phyloP scores from a whole-genome alignment of 2,113 vertebrate species.

The Coptodon bakossiorum region DNA sequence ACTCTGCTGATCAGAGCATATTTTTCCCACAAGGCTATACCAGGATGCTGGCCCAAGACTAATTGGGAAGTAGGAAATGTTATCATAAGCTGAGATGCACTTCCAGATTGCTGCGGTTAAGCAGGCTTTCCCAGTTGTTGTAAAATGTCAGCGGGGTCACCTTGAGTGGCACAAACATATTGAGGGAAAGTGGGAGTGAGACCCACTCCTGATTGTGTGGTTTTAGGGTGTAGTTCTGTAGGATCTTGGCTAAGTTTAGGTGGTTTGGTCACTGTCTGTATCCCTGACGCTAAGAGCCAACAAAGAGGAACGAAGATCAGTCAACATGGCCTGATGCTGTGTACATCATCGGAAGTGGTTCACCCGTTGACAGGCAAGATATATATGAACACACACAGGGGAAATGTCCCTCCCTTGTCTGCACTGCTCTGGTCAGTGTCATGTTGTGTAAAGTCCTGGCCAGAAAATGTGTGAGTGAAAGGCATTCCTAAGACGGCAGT shows the following conservation, averaged over 20 bases:
- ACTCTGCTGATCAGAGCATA: background rate
- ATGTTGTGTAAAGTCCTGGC: background rate
- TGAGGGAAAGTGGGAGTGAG: background rate
- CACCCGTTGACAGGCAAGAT: conserved; percentile 16
- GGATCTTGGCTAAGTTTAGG: conserved; percentile 11
- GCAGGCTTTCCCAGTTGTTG: background rate
- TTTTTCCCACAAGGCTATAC: background rate
- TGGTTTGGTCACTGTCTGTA: conserved; percentile 37
- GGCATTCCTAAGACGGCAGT: background rate
- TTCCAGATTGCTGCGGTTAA: background rate
- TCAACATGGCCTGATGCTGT: background rate
- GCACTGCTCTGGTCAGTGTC: conserved; percentile 48
- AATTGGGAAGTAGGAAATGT: background rate
- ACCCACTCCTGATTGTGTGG: background rate
- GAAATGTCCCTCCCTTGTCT: conserved; percentile 32
- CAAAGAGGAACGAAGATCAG: conserved; percentile 42
- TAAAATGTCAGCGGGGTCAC: conserved; percentile 1
- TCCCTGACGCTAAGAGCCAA: background rate
- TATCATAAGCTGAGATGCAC: background rate
- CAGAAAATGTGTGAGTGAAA: conserved; percentile 13
- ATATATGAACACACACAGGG: conserved; percentile 13
- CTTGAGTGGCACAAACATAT: background rate
- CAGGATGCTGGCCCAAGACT: background rate
- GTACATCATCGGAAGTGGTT: conserved; percentile 45
- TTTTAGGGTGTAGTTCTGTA: conserved; percentile 36